A percentile compares a stretch with the other conserved stretches of the same genome.
These are phyloP conservation scores for Zapornia atra DNA, from an alignment of 2,113 vertebrate genomes.

Conservation along the genomic window DNA sequence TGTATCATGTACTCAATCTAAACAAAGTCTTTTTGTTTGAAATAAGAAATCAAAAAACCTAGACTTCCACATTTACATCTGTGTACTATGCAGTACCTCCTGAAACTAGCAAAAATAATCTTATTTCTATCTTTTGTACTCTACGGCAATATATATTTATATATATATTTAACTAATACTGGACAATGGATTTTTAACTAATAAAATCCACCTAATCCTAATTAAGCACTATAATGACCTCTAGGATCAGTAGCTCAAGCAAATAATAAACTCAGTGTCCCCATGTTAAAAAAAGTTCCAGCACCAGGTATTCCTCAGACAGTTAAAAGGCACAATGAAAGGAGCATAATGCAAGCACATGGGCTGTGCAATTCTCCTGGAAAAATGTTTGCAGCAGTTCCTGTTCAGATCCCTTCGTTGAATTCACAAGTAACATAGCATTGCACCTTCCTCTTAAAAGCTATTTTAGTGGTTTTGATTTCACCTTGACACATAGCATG, in stretches of 20 bases:
- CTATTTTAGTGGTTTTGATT: background rate
- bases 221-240: background rate
- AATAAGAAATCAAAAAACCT: background rate
- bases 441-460: slow-evolving; percentile 10
- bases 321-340: background rate
- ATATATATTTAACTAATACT: background rate
- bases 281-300: background rate
- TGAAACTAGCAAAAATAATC: background rate
- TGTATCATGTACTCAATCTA: background rate
- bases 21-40: background rate
- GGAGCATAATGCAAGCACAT: background rate
- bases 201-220: background rate
- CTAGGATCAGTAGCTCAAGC: background rate
- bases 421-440: slow-evolving; percentile 66
- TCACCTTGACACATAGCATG: background rate
- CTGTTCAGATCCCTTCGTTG: slow-evolving; percentile 46
- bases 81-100: background rate
- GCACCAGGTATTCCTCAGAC: background rate
- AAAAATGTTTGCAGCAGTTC: slow-evolving; percentile 61
- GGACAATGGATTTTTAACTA: background rate
- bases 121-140: background rate
- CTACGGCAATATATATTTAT: background rate
- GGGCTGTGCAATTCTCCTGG: background rate
- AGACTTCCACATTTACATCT: background rate
- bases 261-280: background rate